A percentile compares a stretch with the other conserved stretches of the same genome.
Evolutionary conservation across 2,888 invertebrate genomes (phyloP).

Genomic region (Amiota mariae): DNA sequence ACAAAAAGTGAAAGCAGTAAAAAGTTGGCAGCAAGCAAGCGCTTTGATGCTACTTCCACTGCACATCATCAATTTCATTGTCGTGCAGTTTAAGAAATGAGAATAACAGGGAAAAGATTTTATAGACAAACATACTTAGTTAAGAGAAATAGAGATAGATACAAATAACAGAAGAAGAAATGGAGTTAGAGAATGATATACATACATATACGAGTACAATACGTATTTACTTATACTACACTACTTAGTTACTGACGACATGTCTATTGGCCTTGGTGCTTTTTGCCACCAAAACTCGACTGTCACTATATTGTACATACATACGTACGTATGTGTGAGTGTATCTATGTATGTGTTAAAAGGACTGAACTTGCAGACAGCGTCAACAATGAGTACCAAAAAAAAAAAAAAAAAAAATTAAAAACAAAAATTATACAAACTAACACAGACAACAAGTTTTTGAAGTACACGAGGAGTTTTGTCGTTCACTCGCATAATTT

Average conservation of each 20-base stretch:
- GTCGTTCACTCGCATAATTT: conserved; percentile 21
- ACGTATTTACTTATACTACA: too few species aligned
- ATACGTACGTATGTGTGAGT: background rate
- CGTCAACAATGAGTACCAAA: background rate
- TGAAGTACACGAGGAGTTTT: background rate
- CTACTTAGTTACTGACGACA: background rate
- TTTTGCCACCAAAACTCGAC: too few species aligned
- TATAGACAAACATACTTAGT: too few species aligned
- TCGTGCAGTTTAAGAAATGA: conserved; percentile 52
- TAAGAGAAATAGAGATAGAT: too few species aligned
- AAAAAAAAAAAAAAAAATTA: background rate
- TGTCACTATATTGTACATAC: background rate
- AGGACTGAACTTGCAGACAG: conserved; percentile 25
- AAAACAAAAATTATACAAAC: background rate
- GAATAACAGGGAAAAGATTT: background rate
- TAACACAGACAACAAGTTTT: conserved; percentile 19
- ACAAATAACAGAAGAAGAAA: too few species aligned
- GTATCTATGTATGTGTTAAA: background rate
- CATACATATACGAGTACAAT: too few species aligned
- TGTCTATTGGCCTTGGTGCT: conserved; percentile 18
- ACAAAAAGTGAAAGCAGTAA: conserved; percentile 63
- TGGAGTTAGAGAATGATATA: too few species aligned
- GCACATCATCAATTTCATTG: conserved; percentile 67
- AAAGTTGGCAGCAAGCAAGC: conserved; percentile 50
- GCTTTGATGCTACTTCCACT: conserved; percentile 12